Evolutionary conservation across 1,140 invertebrate species (phyloP).

Genomic region (Lepidurus packardi): DNA sequence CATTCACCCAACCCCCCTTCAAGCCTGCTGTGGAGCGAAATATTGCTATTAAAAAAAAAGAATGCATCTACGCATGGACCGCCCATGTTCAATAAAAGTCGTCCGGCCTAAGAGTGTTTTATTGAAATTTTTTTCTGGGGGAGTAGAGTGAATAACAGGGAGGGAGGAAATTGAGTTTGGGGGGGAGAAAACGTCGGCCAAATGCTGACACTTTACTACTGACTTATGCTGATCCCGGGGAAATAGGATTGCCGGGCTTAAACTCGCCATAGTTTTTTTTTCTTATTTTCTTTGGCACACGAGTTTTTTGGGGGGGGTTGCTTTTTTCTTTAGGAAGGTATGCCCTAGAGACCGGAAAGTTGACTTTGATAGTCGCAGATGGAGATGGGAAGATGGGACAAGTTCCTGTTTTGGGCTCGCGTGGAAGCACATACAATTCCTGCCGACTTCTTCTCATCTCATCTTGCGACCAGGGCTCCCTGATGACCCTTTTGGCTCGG

Average conservation of each 20-base stretch:
- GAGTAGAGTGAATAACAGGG: no score
- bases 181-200: no score
- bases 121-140: neutral
- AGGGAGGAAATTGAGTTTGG: no score
- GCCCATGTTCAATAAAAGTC: neutral
- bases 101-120: neutral
- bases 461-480: neutral
- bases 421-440: neutral
- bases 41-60: neutral
- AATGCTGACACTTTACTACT: no score
- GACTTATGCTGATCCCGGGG: no score
- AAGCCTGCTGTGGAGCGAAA: no score
- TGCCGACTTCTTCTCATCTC: neutral
- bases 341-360: neutral
- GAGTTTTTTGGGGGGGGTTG: neutral
- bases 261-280: neutral
- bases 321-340: neutral
- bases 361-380: neutral
- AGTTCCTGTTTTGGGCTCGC: neutral
- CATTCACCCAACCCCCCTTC: no score
- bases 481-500: conserved; percentile 9
- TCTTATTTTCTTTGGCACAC: neutral
- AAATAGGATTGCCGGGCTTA: no score
- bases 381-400: neutral
- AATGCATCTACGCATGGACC: conserved; percentile 1